These are phyloP conservation scores for Erethizon dorsatum DNA, from an alignment of 2,797 vertebrate species.

Conservation along the genomic window DNA sequence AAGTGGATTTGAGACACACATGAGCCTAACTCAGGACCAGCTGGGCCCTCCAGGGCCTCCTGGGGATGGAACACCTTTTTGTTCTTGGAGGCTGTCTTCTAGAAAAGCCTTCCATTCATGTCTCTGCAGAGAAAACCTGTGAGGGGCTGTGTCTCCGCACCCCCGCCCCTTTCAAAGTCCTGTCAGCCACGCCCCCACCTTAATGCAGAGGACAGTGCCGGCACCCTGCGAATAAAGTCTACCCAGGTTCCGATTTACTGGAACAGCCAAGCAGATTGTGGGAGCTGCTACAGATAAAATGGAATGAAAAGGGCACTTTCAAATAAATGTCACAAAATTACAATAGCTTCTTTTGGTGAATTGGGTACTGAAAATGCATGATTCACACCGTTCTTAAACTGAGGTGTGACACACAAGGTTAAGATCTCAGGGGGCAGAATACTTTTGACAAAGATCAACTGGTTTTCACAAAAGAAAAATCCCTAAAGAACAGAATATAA, in stretches of 20 bases:
- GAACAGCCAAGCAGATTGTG: not conserved
- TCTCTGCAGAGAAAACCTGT: conserved; percentile 51
- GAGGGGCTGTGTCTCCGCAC: not conserved
- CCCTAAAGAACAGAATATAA: conserved; percentile 45
- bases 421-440: not conserved
- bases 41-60: conserved; percentile 41
- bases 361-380: not conserved
- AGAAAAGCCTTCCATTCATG: conserved; percentile 70
- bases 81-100: conserved; percentile 66
- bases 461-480: conserved; percentile 58
- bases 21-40: conserved; percentile 62
- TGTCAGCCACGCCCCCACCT: not conserved
- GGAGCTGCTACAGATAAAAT: not conserved
- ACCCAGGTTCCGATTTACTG: not conserved
- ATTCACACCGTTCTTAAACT: not conserved
- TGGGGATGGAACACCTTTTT: conserved; percentile 78
- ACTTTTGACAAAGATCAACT: not conserved
- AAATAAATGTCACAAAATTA: not conserved
- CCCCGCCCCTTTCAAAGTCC: not conserved
- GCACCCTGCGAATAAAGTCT: not conserved
- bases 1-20: conserved; percentile 59
- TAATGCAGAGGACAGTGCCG: not conserved
- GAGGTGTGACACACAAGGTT: not conserved
- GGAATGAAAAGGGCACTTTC: not conserved
- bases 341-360: not conserved